Base-by-base conservation (phyloP, 2,888 invertebrate genomes). In the Coremacera marginata region DNA sequence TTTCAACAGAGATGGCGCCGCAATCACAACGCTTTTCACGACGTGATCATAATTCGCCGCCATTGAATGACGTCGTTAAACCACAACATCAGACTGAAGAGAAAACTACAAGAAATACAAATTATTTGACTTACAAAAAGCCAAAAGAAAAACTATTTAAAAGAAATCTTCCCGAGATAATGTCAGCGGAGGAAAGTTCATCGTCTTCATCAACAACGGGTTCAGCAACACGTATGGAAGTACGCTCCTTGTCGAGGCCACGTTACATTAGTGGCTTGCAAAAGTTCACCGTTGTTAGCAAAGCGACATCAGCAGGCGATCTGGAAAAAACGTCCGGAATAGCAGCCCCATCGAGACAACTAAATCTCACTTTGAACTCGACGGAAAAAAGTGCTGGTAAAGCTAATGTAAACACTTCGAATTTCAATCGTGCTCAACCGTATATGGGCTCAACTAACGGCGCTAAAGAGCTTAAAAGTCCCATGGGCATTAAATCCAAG, bases 401-500 rank as follows among this genome's bases (percentile, higher is more conserved):
- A 77, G 60, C 77, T 76, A 80, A 70, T 57, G 67, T 51, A 19
- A 77, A 76, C 55, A 52, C 76, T n/a, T 77, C 78, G 31, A 73
- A 77, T 79, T 73, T 79, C 60, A 80, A 79, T 60, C 78, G 78
- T 62, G 80, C 79, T 49, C 82, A 81, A 51, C 78, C 81, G 9
- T 27, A 70, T 5, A 22, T 34, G 14, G 60, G 74, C 34, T 27
- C 65, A 3, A 52, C 31, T 67, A 63, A 31, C 0, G 51, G 55
- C n/a, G 14, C 22, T 25, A 78, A 72, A 11, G 87, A 88, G 51
- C 79, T 89, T 2, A 89, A 88, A 77, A 89, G 89, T 80, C 89
- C 89, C 5, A 88, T 89, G 89, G 89, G 89, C 62, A 86, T 86
- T 22, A 89, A 89, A 82, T 88, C 89, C 7, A 89, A 89, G 78